phyloP scores from a whole-genome alignment of 2,797 vertebrate genomes.

The Octomys mimax region DNA sequence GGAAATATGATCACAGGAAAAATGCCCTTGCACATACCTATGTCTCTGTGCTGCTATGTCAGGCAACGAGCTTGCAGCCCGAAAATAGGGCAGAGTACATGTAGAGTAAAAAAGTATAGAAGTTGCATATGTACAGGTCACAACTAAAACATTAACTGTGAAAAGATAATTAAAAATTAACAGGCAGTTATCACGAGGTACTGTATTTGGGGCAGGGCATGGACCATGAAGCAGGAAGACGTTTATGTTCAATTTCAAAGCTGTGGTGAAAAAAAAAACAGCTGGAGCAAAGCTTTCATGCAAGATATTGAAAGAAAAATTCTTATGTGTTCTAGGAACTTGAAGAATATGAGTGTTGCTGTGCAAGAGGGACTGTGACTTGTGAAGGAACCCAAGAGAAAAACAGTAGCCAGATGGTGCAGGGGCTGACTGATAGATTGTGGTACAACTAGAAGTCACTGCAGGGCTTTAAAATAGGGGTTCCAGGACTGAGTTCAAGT shows the following conservation, averaged over 20 bases:
- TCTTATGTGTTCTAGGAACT: not conserved
- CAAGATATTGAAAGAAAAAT: not conserved
- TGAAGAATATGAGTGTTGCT: not conserved
- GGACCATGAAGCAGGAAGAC: not conserved
- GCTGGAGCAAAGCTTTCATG: not conserved
- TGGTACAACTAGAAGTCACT: not conserved
- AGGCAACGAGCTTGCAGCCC: not conserved
- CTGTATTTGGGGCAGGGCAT: not conserved
- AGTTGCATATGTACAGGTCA: not conserved
- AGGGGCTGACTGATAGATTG: not conserved
- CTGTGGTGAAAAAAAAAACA: not conserved
- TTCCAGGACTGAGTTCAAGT: not conserved
- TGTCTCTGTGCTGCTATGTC: not conserved
- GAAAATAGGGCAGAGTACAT: not conserved
- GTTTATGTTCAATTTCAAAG: not conserved
- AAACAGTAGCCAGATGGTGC: not conserved
- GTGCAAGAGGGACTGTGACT: not conserved
- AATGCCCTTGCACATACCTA: not conserved
- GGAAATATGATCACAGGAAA: not conserved
- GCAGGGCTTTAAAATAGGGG: not conserved
- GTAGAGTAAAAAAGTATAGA: not conserved
- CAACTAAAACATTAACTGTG: not conserved
- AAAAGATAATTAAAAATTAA: not conserved
- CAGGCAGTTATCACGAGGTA: not conserved
- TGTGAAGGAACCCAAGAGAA: not conserved